Conservation (phyloP, 2,888 invertebrate genomes). For the Synanthedon myopaeformis region DNA sequence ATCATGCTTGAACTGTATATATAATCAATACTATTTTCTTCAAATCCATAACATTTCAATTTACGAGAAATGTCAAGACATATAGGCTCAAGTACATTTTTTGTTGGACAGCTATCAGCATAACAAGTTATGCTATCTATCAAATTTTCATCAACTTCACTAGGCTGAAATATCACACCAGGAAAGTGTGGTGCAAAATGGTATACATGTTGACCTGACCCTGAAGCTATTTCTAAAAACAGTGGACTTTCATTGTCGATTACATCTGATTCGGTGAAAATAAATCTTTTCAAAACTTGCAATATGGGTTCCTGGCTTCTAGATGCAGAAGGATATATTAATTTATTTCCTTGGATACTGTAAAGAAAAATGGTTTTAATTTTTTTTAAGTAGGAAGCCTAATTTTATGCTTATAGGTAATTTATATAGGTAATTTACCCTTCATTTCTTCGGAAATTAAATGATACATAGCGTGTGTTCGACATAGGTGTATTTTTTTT, state of each 20-base stretch:
- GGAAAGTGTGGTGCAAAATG: conserved; percentile 83
- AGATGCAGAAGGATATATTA: conserved; percentile 78
- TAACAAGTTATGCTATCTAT: conserved; percentile 74
- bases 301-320: conserved; percentile 82
- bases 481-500: conserved; percentile 10
- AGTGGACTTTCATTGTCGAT: conserved; percentile 46
- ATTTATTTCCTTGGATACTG: conserved; percentile 59
- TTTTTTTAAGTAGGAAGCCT: no score
- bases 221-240: conserved; percentile 82
- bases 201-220: conserved; percentile 85
- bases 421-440: conserved; percentile 19
- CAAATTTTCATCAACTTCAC: conserved; percentile 76
- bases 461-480: conserved; percentile 22
- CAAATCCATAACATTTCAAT: conserved; percentile 45
- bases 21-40: conserved; percentile 74
- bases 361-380: conserved; percentile 16
- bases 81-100: conserved; percentile 77
- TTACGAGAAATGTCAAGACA: conserved; percentile 74
- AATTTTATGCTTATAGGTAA: no score
- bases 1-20: conserved; percentile 89
- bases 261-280: conserved; percentile 53
- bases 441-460: conserved; percentile 16
- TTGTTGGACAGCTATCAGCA: conserved; percentile 59
- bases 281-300: conserved; percentile 73
- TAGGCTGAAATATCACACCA: conserved; percentile 82